Evolutionary conservation across 2,888 invertebrate species (phyloP).

Genomic region (Agriopis marginaria): DNA sequence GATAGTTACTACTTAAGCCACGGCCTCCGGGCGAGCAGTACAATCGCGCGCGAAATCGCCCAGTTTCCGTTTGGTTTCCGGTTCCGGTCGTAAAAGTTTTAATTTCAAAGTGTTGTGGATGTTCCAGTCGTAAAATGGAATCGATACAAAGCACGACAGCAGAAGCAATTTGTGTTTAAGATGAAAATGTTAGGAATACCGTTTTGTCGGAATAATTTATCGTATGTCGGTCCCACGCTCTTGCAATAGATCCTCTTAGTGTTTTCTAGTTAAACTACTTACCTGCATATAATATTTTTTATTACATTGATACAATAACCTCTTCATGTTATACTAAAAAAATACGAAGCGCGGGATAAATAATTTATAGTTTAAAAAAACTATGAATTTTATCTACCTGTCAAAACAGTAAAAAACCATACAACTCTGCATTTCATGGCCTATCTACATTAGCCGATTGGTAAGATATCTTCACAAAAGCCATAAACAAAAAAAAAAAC

Average conservation of each 20-base stretch:
- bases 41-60: slow-evolving; percentile 58
- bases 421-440: too few species aligned
- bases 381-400: too few species aligned
- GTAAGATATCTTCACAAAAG: too few species aligned
- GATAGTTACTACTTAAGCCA: slow-evolving; percentile 49
- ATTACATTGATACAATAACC: too few species aligned
- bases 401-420: too few species aligned
- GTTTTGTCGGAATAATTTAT: neutral
- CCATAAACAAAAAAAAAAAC: too few species aligned
- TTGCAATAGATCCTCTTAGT: neutral
- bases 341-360: too few species aligned
- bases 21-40: slow-evolving; percentile 69
- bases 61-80: slow-evolving; percentile 26
- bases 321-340: too few species aligned
- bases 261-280: too few species aligned
- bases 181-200: neutral
- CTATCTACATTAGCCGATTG: too few species aligned
- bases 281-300: too few species aligned
- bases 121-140: slow-evolving; percentile 20
- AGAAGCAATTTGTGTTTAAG: slow-evolving; percentile 3
- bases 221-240: slow-evolving; percentile 3
- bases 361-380: too few species aligned
- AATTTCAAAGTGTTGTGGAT: slow-evolving; percentile 25
- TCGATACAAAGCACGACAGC: slow-evolving; percentile 5
- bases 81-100: slow-evolving; percentile 29